Conservation (phyloP, 2,797 vertebrate genomes). For the Helarctos malayanus region DNA sequence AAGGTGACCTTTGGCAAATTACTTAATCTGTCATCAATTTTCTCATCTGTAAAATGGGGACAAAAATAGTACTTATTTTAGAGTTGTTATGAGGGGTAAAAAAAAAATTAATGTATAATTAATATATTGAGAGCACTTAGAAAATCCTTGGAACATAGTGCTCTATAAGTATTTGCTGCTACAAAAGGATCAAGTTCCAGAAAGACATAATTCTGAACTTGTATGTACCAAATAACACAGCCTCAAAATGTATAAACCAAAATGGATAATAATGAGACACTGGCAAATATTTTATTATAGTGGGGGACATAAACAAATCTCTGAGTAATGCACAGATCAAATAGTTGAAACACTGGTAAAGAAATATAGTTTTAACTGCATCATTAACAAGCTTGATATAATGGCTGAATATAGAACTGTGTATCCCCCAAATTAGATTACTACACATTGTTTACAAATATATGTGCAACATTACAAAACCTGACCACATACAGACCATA, state of each 20-base stretch:
- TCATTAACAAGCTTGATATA: neutral
- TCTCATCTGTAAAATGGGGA: neutral
- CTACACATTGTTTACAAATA: neutral
- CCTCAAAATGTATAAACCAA: neutral
- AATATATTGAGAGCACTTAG: neutral
- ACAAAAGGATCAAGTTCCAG: neutral
- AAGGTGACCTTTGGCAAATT: neutral
- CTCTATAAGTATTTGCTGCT: neutral
- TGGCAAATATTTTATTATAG: neutral
- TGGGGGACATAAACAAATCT: neutral
- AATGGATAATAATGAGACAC: neutral
- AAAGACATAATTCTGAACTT: conserved; percentile 28
- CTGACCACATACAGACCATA: neutral
- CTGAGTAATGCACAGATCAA: neutral
- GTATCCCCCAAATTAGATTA: neutral
- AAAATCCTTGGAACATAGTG: neutral
- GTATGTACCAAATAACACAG: neutral
- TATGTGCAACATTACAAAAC: neutral
- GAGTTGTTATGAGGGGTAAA: neutral
- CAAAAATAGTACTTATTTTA: neutral
- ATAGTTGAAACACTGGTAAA: neutral
- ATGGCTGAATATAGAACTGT: neutral
- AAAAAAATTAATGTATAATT: neutral
- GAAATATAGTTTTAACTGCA: neutral
- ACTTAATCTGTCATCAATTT: neutral